Conservation (phyloP, 2,113 vertebrate genomes). For the Zapornia atra region DNA sequence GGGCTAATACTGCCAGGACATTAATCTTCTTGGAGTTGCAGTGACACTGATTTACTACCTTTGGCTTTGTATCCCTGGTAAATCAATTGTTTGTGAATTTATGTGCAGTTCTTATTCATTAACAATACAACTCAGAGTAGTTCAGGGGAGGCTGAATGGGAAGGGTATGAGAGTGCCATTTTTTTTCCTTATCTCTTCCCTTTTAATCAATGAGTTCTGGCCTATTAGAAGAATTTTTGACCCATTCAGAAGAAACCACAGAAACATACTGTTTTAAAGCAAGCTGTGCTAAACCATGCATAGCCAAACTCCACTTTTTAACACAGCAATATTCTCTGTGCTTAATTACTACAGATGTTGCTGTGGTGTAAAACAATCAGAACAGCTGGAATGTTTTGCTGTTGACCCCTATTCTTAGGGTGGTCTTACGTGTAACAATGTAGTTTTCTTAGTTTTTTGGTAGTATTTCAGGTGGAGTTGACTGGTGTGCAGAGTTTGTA, state of each 20-base stretch:
- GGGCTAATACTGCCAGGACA: constrained; percentile 30
- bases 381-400: not conserved
- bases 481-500: not conserved
- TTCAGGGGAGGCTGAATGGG: not conserved
- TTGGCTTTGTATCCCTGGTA: not conserved
- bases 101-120: constrained; percentile 34
- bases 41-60: constrained; percentile 13
- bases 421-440: not conserved
- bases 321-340: not conserved
- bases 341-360: not conserved
- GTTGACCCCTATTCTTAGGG: not conserved
- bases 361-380: not conserved
- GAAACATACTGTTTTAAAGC: not conserved
- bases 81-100: not conserved
- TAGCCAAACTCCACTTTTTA: not conserved
- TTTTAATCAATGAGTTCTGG: constrained; percentile 2
- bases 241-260: not conserved
- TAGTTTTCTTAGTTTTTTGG: not conserved
- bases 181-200: not conserved
- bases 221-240: not conserved
- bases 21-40: not conserved
- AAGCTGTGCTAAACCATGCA: not conserved
- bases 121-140: not conserved
- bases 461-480: not conserved
- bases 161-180: not conserved